Percentiles rank a stretch among this genome's conserved stretches.
phyloP scores from a whole-genome alignment of 2,888 invertebrate species.

The Scaeva pyrastri region DNA sequence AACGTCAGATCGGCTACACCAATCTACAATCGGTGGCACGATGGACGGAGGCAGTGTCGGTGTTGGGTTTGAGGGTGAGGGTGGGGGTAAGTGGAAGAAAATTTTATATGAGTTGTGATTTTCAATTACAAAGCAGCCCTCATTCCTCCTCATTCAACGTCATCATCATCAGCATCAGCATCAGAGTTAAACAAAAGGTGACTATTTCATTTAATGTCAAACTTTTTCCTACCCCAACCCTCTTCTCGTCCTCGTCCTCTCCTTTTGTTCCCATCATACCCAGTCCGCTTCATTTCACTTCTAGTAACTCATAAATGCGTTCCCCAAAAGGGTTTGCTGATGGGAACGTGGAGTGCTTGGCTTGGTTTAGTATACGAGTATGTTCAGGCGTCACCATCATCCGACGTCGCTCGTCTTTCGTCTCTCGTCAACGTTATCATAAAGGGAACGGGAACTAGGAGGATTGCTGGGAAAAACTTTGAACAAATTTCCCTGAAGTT shows the following conservation, averaged over 20 bases:
- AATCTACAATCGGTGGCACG: constrained; percentile 16
- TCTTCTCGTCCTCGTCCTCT: too few relatives aligned
- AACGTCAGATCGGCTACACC: constrained; percentile 63
- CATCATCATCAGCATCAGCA: constrained; percentile 35
- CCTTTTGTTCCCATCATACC: too few relatives aligned
- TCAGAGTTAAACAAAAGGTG: constrained; percentile 74
- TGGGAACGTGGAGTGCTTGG: neutral
- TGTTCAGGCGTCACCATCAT: neutral
- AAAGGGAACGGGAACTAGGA: neutral
- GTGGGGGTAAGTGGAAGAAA: constrained; percentile 46
- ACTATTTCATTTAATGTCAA: constrained; percentile 76
- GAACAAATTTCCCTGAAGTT: constrained; percentile 47
- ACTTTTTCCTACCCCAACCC: constrained; percentile 56
- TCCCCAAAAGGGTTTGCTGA: constrained; percentile 51
- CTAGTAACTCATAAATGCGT: constrained; percentile 74
- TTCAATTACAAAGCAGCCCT: constrained; percentile 70
- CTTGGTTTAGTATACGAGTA: neutral
- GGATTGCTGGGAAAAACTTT: constrained; percentile 31
- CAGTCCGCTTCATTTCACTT: constrained; percentile 14
- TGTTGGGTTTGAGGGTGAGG: neutral
- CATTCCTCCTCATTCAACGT: constrained; percentile 7
- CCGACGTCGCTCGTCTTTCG: too few relatives aligned
- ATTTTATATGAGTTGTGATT: constrained; percentile 73
- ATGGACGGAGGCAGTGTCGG: neutral
- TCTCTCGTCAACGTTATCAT: neutral